Evolutionary conservation across 2,113 vertebrate species (phyloP).

Genomic region (Calidris pugnax): DNA sequence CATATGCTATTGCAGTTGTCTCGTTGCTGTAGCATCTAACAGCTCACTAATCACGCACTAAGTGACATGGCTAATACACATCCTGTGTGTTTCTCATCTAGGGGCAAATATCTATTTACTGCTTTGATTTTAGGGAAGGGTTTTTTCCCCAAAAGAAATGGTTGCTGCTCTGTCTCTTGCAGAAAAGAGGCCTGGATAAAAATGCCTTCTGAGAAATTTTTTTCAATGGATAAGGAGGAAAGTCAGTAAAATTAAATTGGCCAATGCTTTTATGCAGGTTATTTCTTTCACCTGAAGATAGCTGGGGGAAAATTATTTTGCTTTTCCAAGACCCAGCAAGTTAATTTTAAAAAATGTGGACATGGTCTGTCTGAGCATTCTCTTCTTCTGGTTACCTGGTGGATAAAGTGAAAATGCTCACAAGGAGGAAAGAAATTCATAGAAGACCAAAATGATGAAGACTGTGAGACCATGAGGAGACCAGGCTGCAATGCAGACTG

Average conservation of each 20-base stretch:
- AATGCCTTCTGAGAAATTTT: neutral
- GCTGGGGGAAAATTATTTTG: neutral
- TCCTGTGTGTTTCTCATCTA: neutral
- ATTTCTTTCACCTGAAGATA: neutral
- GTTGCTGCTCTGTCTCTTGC: neutral
- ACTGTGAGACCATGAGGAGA: neutral
- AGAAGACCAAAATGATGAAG: slow-evolving; percentile 1
- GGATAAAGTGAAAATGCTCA: neutral
- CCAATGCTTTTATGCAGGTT: neutral
- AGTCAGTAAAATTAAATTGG: neutral
- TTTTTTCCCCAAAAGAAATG: neutral
- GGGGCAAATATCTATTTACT: neutral
- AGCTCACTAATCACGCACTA: neutral
- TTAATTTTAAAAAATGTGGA: neutral
- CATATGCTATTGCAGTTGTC: neutral
- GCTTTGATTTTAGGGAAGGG: neutral
- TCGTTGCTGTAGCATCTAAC: neutral
- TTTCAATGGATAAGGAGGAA: neutral
- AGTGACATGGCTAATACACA: neutral
- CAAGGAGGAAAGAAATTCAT: slow-evolving; percentile 16
- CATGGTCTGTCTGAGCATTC: neutral
- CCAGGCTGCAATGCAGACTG: slow-evolving; percentile 37
- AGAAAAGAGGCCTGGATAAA: neutral
- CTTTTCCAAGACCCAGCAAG: neutral
- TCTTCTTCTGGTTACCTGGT: neutral